Evolutionary conservation across 1,140 invertebrate genomes (phyloP).

Genomic region (Lineus longissimus): DNA sequence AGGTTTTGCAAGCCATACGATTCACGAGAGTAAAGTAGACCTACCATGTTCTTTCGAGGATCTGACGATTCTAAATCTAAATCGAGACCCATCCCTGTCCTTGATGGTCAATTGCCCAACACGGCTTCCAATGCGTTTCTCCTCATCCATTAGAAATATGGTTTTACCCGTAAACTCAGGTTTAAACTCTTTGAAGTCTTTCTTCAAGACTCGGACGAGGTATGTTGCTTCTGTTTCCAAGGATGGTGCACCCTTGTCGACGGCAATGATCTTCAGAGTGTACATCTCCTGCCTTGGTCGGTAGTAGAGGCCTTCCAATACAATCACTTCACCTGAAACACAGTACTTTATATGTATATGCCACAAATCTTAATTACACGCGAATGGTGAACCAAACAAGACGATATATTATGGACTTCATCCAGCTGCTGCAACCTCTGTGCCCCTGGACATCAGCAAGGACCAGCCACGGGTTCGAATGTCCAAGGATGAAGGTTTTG

Average conservation of each 20-base stretch:
- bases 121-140: slow-evolving; percentile 12
- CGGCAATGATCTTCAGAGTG: slow-evolving; percentile 7
- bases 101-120: slow-evolving; percentile 11
- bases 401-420: too few relatives aligned
- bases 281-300: slow-evolving; percentile 10
- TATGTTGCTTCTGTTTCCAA: slow-evolving; percentile 6
- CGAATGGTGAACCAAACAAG: background rate
- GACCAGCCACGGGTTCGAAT: too few relatives aligned
- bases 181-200: slow-evolving; percentile 10
- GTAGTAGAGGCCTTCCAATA: slow-evolving; percentile 17
- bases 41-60: background rate
- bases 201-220: slow-evolving; percentile 7
- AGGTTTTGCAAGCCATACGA: too few relatives aligned
- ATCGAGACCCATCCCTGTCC: slow-evolving; percentile 2
- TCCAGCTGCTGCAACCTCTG: too few relatives aligned
- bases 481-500: too few relatives aligned
- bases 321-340: slow-evolving; percentile 8
- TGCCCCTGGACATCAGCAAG: too few relatives aligned
- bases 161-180: slow-evolving; percentile 9
- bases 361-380: background rate
- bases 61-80: background rate
- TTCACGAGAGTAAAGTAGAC: too few relatives aligned
- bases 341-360: background rate
- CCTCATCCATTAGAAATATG: slow-evolving; percentile 14
- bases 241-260: slow-evolving; percentile 17